A percentile compares a stretch with the other conserved stretches of the same genome.
These are phyloP conservation scores for Sigmodon hispidus DNA, from an alignment of 2,113 vertebrate species.

Conservation along the genomic window DNA sequence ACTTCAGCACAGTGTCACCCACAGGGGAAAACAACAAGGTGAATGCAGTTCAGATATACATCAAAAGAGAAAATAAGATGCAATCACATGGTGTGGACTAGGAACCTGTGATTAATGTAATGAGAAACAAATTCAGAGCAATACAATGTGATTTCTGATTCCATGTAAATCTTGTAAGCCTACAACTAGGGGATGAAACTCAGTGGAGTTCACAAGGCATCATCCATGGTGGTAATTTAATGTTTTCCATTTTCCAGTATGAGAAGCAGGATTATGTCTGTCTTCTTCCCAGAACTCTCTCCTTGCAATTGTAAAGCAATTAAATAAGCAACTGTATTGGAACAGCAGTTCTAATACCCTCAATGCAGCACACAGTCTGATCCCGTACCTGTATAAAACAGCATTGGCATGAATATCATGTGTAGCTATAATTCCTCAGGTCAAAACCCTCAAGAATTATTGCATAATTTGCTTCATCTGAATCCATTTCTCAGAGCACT, in stretches of 20 bases:
- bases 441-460: neutral
- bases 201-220: neutral
- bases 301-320: neutral
- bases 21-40: neutral
- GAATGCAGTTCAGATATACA: neutral
- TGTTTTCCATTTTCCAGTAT: neutral
- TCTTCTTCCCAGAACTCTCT: neutral
- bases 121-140: neutral
- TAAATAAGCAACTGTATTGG: neutral
- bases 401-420: rapidly evolving
- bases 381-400: rapidly evolving
- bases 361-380: neutral
- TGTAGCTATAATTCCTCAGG: neutral
- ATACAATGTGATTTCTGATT: neutral
- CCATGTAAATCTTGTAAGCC: neutral
- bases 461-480: neutral
- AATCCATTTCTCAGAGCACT: neutral
- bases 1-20: neutral
- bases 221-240: neutral
- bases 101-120: neutral
- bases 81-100: neutral
- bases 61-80: neutral
- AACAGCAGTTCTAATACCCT: neutral
- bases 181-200: neutral
- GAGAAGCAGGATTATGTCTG: neutral